Evolutionary conservation across 2,797 vertebrate genomes (phyloP), one percentile per base, ranked within the genome.

Genomic region (Sylvilagus floridanus): DNA sequence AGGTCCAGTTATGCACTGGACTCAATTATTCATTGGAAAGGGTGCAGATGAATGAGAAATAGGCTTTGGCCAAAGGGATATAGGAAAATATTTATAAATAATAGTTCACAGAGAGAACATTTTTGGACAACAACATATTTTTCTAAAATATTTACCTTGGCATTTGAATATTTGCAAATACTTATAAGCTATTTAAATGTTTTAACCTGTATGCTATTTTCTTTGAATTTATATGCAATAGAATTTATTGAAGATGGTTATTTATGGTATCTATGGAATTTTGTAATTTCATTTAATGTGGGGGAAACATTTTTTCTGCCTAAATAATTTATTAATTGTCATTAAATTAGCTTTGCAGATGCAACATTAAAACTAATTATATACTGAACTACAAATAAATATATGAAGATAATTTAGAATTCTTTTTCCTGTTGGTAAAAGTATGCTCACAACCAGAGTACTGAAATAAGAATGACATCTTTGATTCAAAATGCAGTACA

Each of bases 211-310:
- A 69, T 35, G 14, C 47, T 66, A 24, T 84, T 95, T 95, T 88
- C 14, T 79, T 84, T 75, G 78, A 52, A 32, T 14, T 89, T 76
- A 0, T 37, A 71, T 50, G 3, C 84, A 84, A 60, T 22, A 8
- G 12, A 66, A 69, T 78, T 84, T 82, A 14, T 8, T 32, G 14
- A 95, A n/a, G 28, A 50, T 63, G 26, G 28, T 77, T 4, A 68
- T 84, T 87, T 94, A 11, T 0, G 62, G n/a, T 47, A 10, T 32
- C 82, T 47, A 22, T 52, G 14, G 7, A 63, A 2, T 88, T 88
- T 93, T 84, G 30, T 75, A 9, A 83, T 91, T 86, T 88, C 35
- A 66, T 47, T 88, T 88, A 92, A 75, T 66, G 2, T 52, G 26
- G 2, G 50, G 22, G 81, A 84, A 87, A 24, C 5, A 54, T 7